Conservation (phyloP, 1,140 invertebrate species). For the Atta cephalotes region DNA sequence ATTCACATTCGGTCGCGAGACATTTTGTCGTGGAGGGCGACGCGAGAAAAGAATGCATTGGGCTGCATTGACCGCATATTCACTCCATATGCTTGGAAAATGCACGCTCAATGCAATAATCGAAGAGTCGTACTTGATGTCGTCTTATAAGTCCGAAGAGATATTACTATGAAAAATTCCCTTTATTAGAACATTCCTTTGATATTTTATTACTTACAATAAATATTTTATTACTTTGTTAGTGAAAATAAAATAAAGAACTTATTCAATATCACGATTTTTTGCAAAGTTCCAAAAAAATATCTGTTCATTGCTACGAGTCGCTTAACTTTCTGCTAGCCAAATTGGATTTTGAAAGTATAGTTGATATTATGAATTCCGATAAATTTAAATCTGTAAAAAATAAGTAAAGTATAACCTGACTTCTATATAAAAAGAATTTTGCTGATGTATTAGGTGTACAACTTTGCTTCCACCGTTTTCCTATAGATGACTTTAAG, state of each 20-base stretch:
- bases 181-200: background rate
- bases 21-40: constrained; percentile 31
- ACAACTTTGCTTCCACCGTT: too few relatives aligned
- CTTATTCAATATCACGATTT: background rate
- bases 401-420: too few relatives aligned
- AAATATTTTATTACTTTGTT: background rate
- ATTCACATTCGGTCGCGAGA: constrained; percentile 37
- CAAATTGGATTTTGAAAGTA: too few relatives aligned
- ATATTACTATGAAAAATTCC: background rate
- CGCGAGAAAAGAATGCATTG: constrained; percentile 26
- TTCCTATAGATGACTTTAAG: too few relatives aligned
- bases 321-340: too few relatives aligned
- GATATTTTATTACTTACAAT: background rate
- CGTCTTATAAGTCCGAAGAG: background rate
- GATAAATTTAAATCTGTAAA: too few relatives aligned
- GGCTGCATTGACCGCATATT: constrained; percentile 16
- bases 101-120: constrained; percentile 34
- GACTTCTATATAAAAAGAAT: too few relatives aligned
- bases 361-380: too few relatives aligned
- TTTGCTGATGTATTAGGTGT: too few relatives aligned
- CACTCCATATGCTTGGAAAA: constrained; percentile 17
- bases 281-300: background rate
- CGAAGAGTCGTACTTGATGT: background rate
- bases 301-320: background rate
- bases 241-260: constrained; percentile 1